Conservation (phyloP, 2,113 vertebrate species). For the Notothenia rossii region DNA sequence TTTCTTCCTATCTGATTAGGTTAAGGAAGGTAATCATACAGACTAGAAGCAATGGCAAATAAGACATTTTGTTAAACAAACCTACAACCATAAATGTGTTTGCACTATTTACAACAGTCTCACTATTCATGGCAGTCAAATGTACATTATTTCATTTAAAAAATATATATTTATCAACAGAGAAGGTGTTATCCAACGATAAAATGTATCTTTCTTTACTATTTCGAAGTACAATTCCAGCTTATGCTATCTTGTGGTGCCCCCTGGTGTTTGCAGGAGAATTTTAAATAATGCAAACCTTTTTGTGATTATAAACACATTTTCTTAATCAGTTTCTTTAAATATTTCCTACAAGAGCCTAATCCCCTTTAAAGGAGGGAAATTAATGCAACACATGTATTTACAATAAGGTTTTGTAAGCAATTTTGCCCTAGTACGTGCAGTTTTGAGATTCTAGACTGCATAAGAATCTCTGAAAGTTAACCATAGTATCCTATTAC, state of each 20-base stretch:
- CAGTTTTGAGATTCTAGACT: not conserved
- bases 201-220: not conserved
- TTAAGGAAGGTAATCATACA: not conserved
- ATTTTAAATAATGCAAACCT: not conserved
- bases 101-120: not conserved
- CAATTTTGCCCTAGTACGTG: too few species aligned
- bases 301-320: not conserved
- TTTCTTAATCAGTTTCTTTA: not conserved
- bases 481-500: not conserved
- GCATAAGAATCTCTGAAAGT: not conserved
- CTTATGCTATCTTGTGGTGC: constrained; percentile 17
- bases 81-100: not conserved
- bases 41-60: not conserved
- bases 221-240: not conserved
- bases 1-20: not conserved
- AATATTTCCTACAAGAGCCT: not conserved
- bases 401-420: not conserved
- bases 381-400: not conserved
- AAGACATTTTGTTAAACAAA: not conserved
- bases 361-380: not conserved
- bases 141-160: not conserved
- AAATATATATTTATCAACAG: not conserved
- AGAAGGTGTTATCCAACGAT: not conserved
- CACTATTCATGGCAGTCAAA: fast-evolving
- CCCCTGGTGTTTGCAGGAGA: constrained; percentile 48